Percentiles rank a stretch among this genome's conserved stretches.
Conservation (phyloP, 2,888 invertebrate genomes). For the Eupithecia insigniata region DNA sequence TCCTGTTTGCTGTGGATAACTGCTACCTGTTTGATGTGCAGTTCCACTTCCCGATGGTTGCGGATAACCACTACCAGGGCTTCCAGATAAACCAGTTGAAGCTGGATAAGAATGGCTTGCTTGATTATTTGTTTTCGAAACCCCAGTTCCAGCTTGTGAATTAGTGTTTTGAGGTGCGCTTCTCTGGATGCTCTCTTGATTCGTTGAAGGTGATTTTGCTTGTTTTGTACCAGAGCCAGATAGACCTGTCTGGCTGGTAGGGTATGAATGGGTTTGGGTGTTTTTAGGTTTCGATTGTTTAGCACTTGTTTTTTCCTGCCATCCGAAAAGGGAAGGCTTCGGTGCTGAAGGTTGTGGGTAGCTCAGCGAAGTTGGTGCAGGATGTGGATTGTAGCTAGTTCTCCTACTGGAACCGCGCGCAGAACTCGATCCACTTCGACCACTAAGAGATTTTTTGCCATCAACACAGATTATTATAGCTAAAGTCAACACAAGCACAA, state of each 20-base stretch:
- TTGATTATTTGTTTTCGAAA: conserved; percentile 51
- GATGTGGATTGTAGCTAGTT: conserved; percentile 66
- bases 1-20: conserved; percentile 48
- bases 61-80: conserved; percentile 50
- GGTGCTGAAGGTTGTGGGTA: conserved; percentile 68
- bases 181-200: conserved; percentile 70
- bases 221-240: conserved; percentile 69
- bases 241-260: conserved; percentile 70
- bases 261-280: conserved; percentile 64
- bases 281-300: conserved; percentile 58
- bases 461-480: conserved; percentile 57
- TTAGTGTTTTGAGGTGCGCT: conserved; percentile 60
- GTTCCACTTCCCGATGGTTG: conserved; percentile 50
- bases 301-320: conserved; percentile 71
- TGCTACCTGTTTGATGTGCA: conserved; percentile 48
- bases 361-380: conserved; percentile 73
- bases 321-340: conserved; percentile 70
- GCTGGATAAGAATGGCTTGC: conserved; percentile 66
- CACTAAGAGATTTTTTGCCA: conserved; percentile 68
- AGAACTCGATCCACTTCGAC: conserved; percentile 68
- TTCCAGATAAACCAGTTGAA: conserved; percentile 71
- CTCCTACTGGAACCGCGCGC: conserved; percentile 66
- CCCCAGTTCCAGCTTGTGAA: conserved; percentile 44
- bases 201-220: conserved; percentile 58
- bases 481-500: conserved; percentile 53